Evolutionary conservation across 2,888 invertebrate genomes (phyloP), one percentile per base, ranked within the genome.

Genomic region (Argyra leucocephala): DNA sequence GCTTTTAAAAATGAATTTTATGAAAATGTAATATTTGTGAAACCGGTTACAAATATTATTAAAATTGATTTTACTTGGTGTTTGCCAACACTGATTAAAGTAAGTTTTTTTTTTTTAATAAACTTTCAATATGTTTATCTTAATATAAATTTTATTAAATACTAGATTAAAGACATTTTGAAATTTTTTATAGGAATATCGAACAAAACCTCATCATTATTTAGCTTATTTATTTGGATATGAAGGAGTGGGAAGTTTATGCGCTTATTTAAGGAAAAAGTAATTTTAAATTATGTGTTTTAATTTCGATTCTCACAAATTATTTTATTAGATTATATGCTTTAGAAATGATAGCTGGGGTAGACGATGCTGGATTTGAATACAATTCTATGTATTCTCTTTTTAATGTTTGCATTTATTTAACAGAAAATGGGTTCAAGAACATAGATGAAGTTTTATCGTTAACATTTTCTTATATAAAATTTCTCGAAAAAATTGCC

Each of bases 211-310:
- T 26, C 79, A 86, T 67, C 80, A 88, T 67, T 94, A 93, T 73
- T 78, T 95, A 5, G 86, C 89, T 0, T 87, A 86, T 77, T 77
- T 95, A n/a, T 78, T 95, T 5, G 92, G 91, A 0, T 89, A 94
- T 76, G 93, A 96, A 77, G 94, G 94, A 1, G 85, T 86, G 72
- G 92, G 91, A 65, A 91, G 91, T 70, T 79, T 93, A n/a, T 83
- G 90, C 2, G 87, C 89, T 0, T 90, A 88, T 74, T 80, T 93
- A 23, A 84, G 88, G 66, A 86, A 87, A 73, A 89, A 86, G 86
- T 87, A 75, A 78, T 68, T 61, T 61, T n/a, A 2, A 24, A 15
- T 31, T 64, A 61, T 61, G 63, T 26, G 10, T 64, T n/a, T 63
- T n/a, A n/a, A n/a, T n/a, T 24, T 48, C 22, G 18, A 22, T 59